A percentile compares a stretch with the other conserved stretches of the same genome.
These are phyloP conservation scores for Nomada lathburiana DNA, from an alignment of 2,888 invertebrate genomes.

Conservation along the genomic window DNA sequence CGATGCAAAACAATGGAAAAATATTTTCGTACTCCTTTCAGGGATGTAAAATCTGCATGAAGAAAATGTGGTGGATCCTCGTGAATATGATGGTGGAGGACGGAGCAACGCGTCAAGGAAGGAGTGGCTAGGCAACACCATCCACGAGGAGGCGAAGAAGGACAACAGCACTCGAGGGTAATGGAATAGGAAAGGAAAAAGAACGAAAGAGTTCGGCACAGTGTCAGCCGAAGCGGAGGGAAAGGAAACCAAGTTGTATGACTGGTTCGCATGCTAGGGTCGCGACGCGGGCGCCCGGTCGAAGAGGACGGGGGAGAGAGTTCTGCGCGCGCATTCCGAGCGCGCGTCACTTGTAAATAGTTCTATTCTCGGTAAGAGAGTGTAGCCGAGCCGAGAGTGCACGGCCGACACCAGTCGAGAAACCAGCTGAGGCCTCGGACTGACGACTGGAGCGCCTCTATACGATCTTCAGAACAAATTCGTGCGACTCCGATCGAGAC, in stretches of 20 bases:
- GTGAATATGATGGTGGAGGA: too few relatives aligned
- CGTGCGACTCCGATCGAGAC: conserved; percentile 39
- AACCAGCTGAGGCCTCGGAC: conserved; percentile 35
- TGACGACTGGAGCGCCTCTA: conserved; percentile 58
- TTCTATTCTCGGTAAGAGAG: conserved; percentile 74
- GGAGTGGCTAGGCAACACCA: background rate
- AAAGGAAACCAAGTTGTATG: conserved; percentile 56
- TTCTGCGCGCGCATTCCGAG: conserved; percentile 73
- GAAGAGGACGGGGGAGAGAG: conserved; percentile 8
- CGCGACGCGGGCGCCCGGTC: background rate
- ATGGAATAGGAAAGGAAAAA: conserved; percentile 42
- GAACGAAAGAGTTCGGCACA: conserved; percentile 15
- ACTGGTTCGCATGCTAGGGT: conserved; percentile 36
- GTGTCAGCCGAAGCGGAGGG: conserved; percentile 41
- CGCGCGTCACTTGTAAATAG: conserved; percentile 75
- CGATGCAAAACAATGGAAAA: background rate
- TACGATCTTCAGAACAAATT: conserved; percentile 23
- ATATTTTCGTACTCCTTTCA: background rate
- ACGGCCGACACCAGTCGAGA: conserved; percentile 66
- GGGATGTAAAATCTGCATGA: background rate
- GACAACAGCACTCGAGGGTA: conserved; percentile 20
- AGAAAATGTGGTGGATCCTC: background rate
- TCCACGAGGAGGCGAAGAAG: conserved; percentile 16
- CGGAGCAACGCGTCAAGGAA: background rate
- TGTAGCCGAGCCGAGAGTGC: conserved; percentile 47